Evolutionary conservation across 2,888 invertebrate species (phyloP).

Genomic region (Anorthoa munda): DNA sequence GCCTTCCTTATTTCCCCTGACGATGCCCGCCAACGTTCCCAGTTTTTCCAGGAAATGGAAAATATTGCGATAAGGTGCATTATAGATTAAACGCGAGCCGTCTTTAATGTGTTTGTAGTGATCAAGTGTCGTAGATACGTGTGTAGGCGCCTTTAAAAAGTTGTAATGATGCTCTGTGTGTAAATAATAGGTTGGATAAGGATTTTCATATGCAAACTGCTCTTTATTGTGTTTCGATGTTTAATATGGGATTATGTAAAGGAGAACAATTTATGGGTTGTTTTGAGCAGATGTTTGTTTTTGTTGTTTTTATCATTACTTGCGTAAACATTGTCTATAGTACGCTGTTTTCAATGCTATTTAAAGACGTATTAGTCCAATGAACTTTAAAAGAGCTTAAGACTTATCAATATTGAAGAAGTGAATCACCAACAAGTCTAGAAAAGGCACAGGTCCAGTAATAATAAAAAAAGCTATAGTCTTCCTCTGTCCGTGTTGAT

Average conservation of each 20-base stretch:
- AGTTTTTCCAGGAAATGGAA: slow-evolving; percentile 89
- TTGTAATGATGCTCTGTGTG: slow-evolving; percentile 79
- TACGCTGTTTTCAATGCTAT: background rate
- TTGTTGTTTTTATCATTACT: background rate
- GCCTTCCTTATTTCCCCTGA: slow-evolving; percentile 90
- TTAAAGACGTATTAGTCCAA: background rate
- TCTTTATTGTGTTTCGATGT: slow-evolving; percentile 64
- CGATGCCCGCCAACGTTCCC: slow-evolving; percentile 86
- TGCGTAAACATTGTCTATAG: background rate
- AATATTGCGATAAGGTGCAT: slow-evolving; percentile 91
- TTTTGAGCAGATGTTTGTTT: slow-evolving; percentile 22
- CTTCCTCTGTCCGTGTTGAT: too few relatives aligned
- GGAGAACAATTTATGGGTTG: slow-evolving; percentile 32
- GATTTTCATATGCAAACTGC: slow-evolving; percentile 77
- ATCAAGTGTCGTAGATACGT: slow-evolving; percentile 81
- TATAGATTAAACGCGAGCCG: slow-evolving; percentile 89
- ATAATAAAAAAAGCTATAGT: too few relatives aligned
- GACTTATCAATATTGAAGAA: background rate
- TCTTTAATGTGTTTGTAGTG: slow-evolving; percentile 84
- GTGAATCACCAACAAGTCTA: background rate
- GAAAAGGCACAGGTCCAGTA: background rate
- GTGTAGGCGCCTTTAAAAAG: slow-evolving; percentile 78
- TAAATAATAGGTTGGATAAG: slow-evolving; percentile 82
- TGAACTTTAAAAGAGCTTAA: too few relatives aligned
- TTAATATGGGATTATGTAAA: slow-evolving; percentile 50